A percentile compares a stretch with the other conserved stretches of the same genome.
These are phyloP conservation scores for Neopipo cinnamomea DNA, from an alignment of 2,113 vertebrate genomes.

Conservation along the genomic window DNA sequence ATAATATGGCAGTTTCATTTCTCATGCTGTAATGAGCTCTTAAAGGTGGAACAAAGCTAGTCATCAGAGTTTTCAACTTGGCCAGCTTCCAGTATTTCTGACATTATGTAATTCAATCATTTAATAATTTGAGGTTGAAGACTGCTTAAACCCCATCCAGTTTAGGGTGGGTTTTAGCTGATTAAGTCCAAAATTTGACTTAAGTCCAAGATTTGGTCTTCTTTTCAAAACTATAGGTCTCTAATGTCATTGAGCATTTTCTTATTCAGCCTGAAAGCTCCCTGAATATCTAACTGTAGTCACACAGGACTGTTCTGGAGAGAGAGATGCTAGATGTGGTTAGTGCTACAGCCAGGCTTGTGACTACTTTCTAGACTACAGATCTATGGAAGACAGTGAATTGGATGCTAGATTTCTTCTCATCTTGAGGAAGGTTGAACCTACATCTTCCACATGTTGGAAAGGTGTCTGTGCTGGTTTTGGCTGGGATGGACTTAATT, in stretches of 20 bases:
- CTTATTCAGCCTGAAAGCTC: background rate
- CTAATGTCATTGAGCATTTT: background rate
- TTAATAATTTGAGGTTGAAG: background rate
- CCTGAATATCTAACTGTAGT: background rate
- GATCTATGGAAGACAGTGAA: background rate
- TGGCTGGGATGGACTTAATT: background rate
- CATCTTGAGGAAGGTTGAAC: background rate
- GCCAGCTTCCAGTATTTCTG: slow-evolving; percentile 26
- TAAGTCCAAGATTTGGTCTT: no score
- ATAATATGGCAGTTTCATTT: background rate
- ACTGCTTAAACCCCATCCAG: background rate
- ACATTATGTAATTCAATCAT: slow-evolving; percentile 19
- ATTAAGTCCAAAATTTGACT: background rate
- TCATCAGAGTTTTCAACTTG: slow-evolving; percentile 32
- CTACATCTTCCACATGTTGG: background rate
- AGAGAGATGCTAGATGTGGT: background rate
- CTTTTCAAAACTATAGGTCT: background rate
- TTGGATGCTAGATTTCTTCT: background rate
- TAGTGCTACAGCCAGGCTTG: background rate
- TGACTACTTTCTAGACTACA: background rate
- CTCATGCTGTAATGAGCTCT: background rate
- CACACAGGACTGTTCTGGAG: background rate
- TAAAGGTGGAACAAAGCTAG: slow-evolving; percentile 32
- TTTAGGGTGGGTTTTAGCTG: background rate
- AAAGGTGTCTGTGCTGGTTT: background rate